Base-by-base conservation (phyloP, 2,113 vertebrate genomes). In the Hypocryptadius cinnamomeus region DNA sequence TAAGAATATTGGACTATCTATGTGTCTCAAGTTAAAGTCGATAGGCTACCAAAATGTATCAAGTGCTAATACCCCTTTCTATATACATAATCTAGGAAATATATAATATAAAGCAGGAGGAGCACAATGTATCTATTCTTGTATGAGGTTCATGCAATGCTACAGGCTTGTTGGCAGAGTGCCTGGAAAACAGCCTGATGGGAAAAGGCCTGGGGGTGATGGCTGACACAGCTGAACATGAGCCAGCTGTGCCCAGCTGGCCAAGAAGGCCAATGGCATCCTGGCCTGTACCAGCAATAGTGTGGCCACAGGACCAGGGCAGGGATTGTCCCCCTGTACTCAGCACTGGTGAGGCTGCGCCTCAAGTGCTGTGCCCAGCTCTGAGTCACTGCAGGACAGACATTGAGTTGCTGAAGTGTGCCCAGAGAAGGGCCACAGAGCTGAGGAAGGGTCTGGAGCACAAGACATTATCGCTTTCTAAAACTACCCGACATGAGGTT, bases 391-490 rank as follows among this genome's bases (percentile, higher is more conserved):
- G 8, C 6, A 33, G 33, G 35, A 37, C 5, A 12, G 7, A n/a
- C 10, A 13, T 0, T 51, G 51, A 30, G 23, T 1, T 8, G 7
- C 33, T 51, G 44, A 4, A 59, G 10, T 0, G 0, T 24, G 33
- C 59, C 68, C 33, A 66, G 37, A 66, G 9, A 45, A 24, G 5
- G 5, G 12, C 12, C 37, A 2, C 5, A 6, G 23, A 57, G 27
- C 33, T 73, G 37, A 17, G 4, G 24, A 24, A 59, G 23, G 28
- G 13, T 45, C 19, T 66, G 51, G 33, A 66, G 44, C 37, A 73
- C 23, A 59, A n/a, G 33, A 20, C 10, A 4, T 57, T 57, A 27
- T 20, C 1, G 1, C 6, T 66, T 5, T 59, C 15, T 39, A 39
- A n/a, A 73, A 59, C 15, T 45, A 11, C 18, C 12, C 23, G 19